phyloP scores from a whole-genome alignment of 2,888 invertebrate genomes.

The Punctoribates punctum region DNA sequence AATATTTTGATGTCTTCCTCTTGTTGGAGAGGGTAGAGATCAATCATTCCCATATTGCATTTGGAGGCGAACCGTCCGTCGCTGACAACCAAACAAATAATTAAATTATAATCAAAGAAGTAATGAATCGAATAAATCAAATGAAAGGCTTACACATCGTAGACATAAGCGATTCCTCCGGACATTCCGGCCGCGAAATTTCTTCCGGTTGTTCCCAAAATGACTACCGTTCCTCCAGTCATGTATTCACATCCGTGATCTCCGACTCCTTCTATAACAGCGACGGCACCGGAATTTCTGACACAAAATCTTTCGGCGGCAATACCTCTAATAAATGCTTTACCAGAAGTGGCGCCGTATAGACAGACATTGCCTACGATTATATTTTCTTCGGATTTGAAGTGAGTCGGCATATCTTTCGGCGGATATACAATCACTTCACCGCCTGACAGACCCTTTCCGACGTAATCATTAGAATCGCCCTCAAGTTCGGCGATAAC shows the following conservation, averaged over 20 bases:
- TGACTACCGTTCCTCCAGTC: constrained; percentile 89
- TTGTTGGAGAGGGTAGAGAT: constrained; percentile 73
- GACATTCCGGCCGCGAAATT: constrained; percentile 99
- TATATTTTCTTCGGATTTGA: constrained; percentile 88
- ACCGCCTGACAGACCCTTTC: constrained; percentile 92
- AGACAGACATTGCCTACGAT: constrained; percentile 97
- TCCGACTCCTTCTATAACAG: constrained; percentile 88
- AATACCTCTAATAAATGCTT: constrained; percentile 89
- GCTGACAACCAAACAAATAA: background rate
- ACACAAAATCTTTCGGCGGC: constrained; percentile 98
- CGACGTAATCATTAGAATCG: constrained; percentile 98
- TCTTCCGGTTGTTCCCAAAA: constrained; percentile 89
- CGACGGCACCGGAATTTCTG: constrained; percentile 90
- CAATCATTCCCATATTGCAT: constrained; percentile 90
- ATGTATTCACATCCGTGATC: constrained; percentile 99
- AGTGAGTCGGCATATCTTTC: constrained; percentile 66
- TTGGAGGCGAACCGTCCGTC: constrained; percentile 57
- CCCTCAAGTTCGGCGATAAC: constrained; percentile 86
- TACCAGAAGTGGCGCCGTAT: constrained; percentile 93
- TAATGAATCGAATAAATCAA: background rate
- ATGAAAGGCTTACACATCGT: constrained; percentile 60
- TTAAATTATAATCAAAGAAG: background rate
- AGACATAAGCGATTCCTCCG: constrained; percentile 90
- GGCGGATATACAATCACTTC: constrained; percentile 89
- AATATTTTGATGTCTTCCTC: constrained; percentile 73